Percentiles rank a stretch among this genome's conserved stretches.
phyloP scores from a whole-genome alignment of 2,888 invertebrate genomes.

The Yponomeuta evonymella region DNA sequence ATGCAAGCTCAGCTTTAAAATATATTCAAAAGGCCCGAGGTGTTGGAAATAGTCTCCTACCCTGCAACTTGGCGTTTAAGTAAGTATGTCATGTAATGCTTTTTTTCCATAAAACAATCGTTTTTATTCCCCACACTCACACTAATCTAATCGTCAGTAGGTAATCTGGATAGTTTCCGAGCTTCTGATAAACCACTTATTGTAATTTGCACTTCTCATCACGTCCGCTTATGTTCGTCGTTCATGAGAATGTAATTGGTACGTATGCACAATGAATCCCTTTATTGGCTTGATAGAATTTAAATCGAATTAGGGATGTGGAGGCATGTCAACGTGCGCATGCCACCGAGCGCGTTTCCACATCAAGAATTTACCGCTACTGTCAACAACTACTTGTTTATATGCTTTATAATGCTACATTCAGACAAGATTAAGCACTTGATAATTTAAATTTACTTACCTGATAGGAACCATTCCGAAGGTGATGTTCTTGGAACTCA shows the following conservation, averaged over 20 bases:
- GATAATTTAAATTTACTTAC: constrained; percentile 55
- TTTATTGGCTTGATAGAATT: constrained; percentile 47
- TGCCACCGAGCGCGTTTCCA: constrained; percentile 41
- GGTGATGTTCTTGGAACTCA: constrained; percentile 96
- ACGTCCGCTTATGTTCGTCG: constrained; percentile 36
- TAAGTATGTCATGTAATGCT: background rate
- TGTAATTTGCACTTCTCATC: constrained; percentile 37
- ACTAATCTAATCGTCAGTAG: constrained; percentile 28
- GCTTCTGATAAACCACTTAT: constrained; percentile 33
- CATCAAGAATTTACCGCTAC: constrained; percentile 40
- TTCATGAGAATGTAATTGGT: constrained; percentile 47
- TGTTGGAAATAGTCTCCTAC: constrained; percentile 10
- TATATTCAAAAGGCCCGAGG: constrained; percentile 18
- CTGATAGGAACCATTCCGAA: constrained; percentile 98
- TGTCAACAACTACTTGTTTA: constrained; percentile 21
- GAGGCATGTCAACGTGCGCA: constrained; percentile 35
- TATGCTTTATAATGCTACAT: constrained; percentile 2
- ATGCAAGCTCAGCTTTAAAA: constrained; percentile 19
- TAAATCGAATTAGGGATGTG: constrained; percentile 38
- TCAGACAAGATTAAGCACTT: background rate
- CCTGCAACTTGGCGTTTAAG: background rate
- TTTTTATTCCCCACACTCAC: constrained; percentile 25
- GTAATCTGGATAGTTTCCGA: constrained; percentile 33
- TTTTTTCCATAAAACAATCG: constrained; percentile 22
- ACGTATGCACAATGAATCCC: constrained; percentile 45